Base-by-base conservation (phyloP, 53 echinoderm and acorn worm species). In the Apostichopus leukothele region DNA sequence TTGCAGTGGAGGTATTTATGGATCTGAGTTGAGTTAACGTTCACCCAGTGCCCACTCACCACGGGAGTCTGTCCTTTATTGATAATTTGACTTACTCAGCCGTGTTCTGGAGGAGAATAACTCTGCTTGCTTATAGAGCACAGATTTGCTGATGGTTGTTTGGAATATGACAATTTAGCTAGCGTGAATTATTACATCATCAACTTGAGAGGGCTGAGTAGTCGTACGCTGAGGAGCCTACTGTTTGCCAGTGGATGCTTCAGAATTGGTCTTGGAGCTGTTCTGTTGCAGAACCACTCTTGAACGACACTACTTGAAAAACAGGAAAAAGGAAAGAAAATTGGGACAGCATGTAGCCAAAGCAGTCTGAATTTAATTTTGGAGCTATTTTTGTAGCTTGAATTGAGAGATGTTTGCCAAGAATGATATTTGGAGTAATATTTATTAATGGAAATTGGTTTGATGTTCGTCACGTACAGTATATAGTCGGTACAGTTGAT, bases 11-110 rank as follows among this genome's bases (percentile, higher is more conserved):
- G 59, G 55, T 20, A 20, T 81, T 54, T 53, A 81, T 54, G 81
- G 81, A 81, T 81, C 81, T 81, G 55, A 55, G 55, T 81, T 52
- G 59, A 81, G 22, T 54, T 81, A 54, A n/a, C 6, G 6, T 13
- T 71, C 16, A 14, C 6, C 18, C 71, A 16, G 18, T 6, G 6
- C 6, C 71, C 18, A 19, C 71, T 71, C 71, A 71, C 71, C 18
- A n/a, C 71, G 14, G 18, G 71, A 18, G 5, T 19, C 20, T 39
- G 3, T 39, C 39, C 39, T 71, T 71, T 19, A 71, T 71, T 71
- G 71, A 71, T 71, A 71, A 71, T n/a, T 7, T 11, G 11, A 63
- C 71, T 71, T 71, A 71, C 71, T 71, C 71, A 1, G 71, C 6
- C 71, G 18, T 71, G 71, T 6, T n/a, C n/a, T 18, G 3, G n/a